A percentile compares a stretch with the other conserved stretches of the same genome.
These are phyloP conservation scores for Epiblema foenella DNA, from an alignment of 2,888 invertebrate genomes.

Conservation along the genomic window DNA sequence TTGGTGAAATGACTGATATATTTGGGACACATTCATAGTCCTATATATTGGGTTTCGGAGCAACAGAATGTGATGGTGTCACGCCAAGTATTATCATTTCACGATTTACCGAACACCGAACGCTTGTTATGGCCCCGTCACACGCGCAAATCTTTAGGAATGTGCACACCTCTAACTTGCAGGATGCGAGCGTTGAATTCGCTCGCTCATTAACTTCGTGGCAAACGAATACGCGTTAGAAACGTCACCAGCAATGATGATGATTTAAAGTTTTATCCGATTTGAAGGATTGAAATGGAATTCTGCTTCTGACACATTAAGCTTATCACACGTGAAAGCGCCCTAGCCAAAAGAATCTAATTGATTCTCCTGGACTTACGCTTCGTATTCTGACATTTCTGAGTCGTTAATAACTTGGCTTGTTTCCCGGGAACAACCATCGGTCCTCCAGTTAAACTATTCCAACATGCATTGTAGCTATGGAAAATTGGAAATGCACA, in stretches of 20 bases:
- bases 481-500: too few species aligned
- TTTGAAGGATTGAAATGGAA: too few species aligned
- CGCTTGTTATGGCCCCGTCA: constrained; percentile 28
- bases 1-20: constrained; percentile 3
- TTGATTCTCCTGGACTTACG: too few species aligned
- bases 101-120: constrained; percentile 17
- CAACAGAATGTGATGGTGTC: constrained; percentile 11
- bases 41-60: background rate
- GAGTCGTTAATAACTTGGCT: too few species aligned
- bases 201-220: background rate
- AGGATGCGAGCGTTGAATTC: background rate
- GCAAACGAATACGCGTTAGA: background rate
- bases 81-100: constrained; percentile 33
- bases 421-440: too few species aligned
- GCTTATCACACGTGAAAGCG: too few species aligned
- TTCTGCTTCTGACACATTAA: too few species aligned
- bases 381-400: too few species aligned
- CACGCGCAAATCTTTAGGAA: constrained; percentile 33
- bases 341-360: too few species aligned
- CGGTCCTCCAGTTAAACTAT: too few species aligned
- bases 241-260: background rate
- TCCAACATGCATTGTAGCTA: too few species aligned
- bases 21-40: background rate
- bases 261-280: background rate
- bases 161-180: background rate